Base-by-base conservation (phyloP, 2,888 invertebrate genomes). In the Noctua janthina region DNA sequence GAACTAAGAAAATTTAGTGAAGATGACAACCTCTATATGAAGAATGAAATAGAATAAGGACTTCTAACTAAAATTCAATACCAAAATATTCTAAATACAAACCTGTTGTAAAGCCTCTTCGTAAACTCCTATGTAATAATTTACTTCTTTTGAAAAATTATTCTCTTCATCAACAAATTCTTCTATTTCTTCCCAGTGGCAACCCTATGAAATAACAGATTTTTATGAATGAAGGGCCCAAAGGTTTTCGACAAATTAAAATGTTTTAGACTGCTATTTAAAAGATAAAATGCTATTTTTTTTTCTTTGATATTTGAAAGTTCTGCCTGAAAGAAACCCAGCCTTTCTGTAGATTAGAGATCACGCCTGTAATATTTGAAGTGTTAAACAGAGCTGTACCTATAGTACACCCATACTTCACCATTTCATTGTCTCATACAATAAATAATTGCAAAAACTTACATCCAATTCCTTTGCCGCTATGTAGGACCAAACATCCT, bases 381-480 rank as follows among this genome's bases (percentile, higher is more conserved):
- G 15, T 15, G 29, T 6, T 59, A 29, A 62, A 15, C 62, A 62
- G 29, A 56, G 56, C 0, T 54, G 15, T 62, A 62, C 5, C 5
- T n/a, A n/a, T 29, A 29, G 0, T 13, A 59, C 13, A n/a, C 6
- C 59, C 13, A 13, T 1, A n/a, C 13, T 59, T 5, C 15, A 62
- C 29, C 8, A 62, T 35, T 64, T 64, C 17, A 2, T 17, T 17
- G 1, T 20, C 83, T 78, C n/a, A 67, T 56, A 1, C n/a, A 35
- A 35, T 29, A 29, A 35, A 3, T 35, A 35, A 35, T 46, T 59
- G 39, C 15, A n/a, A 46, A 46, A 75, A 88, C 91, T 88, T 91
- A 97, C 97, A 83, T 96, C 93, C 70, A 97, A 91, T 88, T 97
- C 97, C 82, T 95, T 96, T 23, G 90, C 79, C 59, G 96, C 97